These are phyloP conservation scores for Papilio demoleus DNA, from an alignment of 2,888 invertebrate species.

Conservation along the genomic window DNA sequence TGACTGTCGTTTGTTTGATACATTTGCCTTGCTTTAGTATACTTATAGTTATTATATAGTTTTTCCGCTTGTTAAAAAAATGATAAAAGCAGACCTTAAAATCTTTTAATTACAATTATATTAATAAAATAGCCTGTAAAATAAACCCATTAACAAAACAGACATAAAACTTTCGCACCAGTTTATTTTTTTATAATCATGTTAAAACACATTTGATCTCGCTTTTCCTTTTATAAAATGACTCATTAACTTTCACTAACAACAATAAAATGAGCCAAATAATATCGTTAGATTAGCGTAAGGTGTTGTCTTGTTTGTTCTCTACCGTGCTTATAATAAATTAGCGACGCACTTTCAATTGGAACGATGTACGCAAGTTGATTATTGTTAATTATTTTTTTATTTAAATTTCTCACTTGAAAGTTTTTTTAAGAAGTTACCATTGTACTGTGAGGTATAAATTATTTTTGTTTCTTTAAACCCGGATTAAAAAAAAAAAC, in stretches of 20 bases:
- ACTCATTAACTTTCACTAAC: constrained; percentile 44
- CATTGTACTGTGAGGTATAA: background rate
- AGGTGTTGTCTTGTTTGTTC: constrained; percentile 19
- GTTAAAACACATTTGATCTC: constrained; percentile 13
- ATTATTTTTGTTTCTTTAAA: background rate
- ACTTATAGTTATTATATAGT: no score
- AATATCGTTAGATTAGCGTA: constrained; percentile 8
- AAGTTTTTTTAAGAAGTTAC: background rate
- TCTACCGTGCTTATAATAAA: background rate
- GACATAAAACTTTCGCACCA: constrained; percentile 4
- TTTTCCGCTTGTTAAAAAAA: no score
- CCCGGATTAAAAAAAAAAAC: background rate
- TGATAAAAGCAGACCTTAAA: background rate
- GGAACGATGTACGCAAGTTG: background rate
- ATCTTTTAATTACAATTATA: background rate
- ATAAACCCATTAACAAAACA: background rate
- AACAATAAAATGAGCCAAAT: constrained; percentile 45
- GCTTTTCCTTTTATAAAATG: constrained; percentile 33
- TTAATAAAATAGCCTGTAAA: background rate
- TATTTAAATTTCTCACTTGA: background rate
- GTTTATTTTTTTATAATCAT: constrained; percentile 16
- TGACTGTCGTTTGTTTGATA: no score
- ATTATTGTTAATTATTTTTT: background rate
- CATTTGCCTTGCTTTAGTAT: no score
- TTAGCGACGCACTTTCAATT: constrained; percentile 4